Evolutionary conservation across 2,888 invertebrate species (phyloP), one percentile per base, ranked within the genome.

Genomic region (Amblyjoppa fuscipennis): DNA sequence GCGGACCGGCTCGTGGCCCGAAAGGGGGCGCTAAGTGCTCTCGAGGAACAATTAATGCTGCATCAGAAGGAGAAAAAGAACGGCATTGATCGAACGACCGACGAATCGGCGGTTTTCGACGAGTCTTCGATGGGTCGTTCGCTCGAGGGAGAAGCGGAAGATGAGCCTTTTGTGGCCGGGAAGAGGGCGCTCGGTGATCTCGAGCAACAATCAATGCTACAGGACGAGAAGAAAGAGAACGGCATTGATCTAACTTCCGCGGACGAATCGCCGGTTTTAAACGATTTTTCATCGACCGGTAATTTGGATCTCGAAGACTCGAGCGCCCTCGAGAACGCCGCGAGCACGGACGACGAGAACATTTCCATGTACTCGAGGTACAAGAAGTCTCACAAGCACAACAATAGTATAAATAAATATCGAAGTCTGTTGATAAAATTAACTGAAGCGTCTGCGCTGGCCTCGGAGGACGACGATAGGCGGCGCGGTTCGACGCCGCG

Each of bases 381-480:
- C 70, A 93, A 89, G 85, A 90, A 76, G 69, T 71, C 53, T n/a
- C 89, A 92, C 69, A 61, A 80, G 6, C 75, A 89, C 45, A 56
- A 89, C 20, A 93, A 93, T 51, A 93, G 93, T 41, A 93, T 93
- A 83, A 78, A 61, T n/a, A 89, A 90, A 38, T 93, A 93, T 88
- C 90, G 93, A 3, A 69, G 81, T 20, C 56, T 87, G 74, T 81
- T 91, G 51, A 81, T 81, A 68, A 76, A 68, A 68, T 31, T 76
- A 25, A 66, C 53, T 2, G 49, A 76, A 53, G 6, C 49, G 11
- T 9, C 38, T 11, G 66, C 25, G 3, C 45, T 68, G 28, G 51
- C 38, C 25, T 61, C 66, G 64, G 51, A 75, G 1, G 45, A 49
- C 6, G 34, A 53, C 0, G 76, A 85, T 7, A 66, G n/a, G 16